Evolutionary conservation across 1,140 invertebrate species (phyloP).

Genomic region (Doryteuthis pealeii): DNA sequence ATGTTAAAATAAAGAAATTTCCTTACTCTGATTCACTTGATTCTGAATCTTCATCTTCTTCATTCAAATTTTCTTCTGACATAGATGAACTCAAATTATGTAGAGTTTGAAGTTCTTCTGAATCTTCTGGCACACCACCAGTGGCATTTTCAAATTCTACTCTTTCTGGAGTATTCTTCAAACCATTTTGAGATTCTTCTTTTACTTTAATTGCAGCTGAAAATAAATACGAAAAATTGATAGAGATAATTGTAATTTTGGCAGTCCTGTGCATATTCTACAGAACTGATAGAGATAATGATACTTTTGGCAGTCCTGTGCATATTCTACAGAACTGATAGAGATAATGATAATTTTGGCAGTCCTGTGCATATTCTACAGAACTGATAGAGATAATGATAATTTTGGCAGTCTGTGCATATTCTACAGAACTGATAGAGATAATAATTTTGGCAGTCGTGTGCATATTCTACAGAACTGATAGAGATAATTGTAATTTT

Average conservation of each 20-base stretch:
- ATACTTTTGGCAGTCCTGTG: too few species aligned
- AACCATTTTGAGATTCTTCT: neutral
- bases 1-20: neutral
- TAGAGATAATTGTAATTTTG: neutral
- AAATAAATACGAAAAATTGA: neutral
- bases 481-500: too few species aligned
- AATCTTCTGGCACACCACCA: conserved; percentile 60
- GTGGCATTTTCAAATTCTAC: conserved; percentile 76
- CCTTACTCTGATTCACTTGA: conserved; percentile 9
- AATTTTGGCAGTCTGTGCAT: too few species aligned
- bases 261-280: too few species aligned
- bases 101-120: conserved; percentile 66
- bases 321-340: too few species aligned
- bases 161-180: conserved; percentile 72
- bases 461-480: too few species aligned
- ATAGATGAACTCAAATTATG: conserved; percentile 52
- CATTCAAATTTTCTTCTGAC: conserved; percentile 65
- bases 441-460: too few species aligned
- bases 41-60: conserved; percentile 84
- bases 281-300: too few species aligned
- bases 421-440: too few species aligned
- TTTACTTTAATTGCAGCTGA: neutral
- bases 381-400: too few species aligned
- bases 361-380: too few species aligned
- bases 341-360: too few species aligned